A percentile compares a stretch with the other conserved stretches of the same genome.
Conservation (phyloP, 1,140 invertebrate genomes). For the Drosophila suzukii region DNA sequence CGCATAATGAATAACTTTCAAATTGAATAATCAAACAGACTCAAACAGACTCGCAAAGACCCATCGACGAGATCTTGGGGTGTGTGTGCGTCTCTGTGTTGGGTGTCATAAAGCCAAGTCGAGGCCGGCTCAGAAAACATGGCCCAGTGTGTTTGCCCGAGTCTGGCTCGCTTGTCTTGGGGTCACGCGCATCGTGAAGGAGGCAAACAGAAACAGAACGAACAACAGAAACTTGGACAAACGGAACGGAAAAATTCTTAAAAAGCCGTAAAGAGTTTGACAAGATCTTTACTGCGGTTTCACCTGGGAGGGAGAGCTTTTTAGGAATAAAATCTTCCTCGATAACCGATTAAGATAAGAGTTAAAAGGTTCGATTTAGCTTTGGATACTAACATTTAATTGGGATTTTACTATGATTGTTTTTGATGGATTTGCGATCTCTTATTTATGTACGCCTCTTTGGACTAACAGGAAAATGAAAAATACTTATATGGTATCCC, state of each 20-base stretch:
- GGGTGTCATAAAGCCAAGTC: slow-evolving; percentile 75
- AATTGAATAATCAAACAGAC: slow-evolving; percentile 81
- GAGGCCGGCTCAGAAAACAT: slow-evolving; percentile 68
- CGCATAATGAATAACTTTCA: slow-evolving; percentile 83
- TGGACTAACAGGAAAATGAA: no score
- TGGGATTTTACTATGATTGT: neutral
- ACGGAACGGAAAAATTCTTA: slow-evolving; percentile 36
- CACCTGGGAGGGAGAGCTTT: neutral
- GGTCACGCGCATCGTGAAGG: slow-evolving; percentile 69
- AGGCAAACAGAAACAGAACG: slow-evolving; percentile 50
- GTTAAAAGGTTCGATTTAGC: no score
- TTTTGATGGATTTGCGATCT: neutral
- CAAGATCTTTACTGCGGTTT: slow-evolving; percentile 26
- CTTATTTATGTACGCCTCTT: no score
- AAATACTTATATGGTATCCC: no score
- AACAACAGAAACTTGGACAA: slow-evolving; percentile 13
- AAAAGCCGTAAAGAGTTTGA: slow-evolving; percentile 9
- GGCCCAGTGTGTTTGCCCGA: slow-evolving; percentile 57
- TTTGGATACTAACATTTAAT: neutral
- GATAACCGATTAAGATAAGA: neutral
- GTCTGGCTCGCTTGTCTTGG: slow-evolving; percentile 32
- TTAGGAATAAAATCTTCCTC: neutral
- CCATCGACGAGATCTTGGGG: slow-evolving; percentile 43
- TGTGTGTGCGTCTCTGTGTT: slow-evolving; percentile 20
- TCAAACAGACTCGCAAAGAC: slow-evolving; percentile 57